Conservation (phyloP, 1,140 invertebrate species). For the Scylla paramamosain region DNA sequence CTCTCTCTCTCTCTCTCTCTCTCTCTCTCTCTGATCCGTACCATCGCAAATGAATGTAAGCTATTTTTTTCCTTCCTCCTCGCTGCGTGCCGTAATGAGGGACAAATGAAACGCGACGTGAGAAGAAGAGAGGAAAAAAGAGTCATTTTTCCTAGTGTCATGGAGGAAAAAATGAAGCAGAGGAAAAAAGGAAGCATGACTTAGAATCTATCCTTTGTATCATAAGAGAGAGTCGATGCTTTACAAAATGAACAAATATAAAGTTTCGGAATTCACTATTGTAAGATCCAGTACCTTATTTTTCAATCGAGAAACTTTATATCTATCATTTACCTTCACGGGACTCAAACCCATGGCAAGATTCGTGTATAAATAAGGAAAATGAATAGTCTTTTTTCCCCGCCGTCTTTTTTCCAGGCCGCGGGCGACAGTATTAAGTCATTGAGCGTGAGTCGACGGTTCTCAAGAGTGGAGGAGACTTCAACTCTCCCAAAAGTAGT, state of each 20-base stretch:
- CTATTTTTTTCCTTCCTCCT: background rate
- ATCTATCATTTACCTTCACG: too few relatives aligned
- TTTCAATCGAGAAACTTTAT: too few relatives aligned
- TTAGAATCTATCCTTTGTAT: too few relatives aligned
- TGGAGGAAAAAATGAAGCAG: background rate
- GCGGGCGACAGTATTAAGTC: slow-evolving; percentile 47
- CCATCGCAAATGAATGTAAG: background rate
- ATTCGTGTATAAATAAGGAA: slow-evolving; percentile 40
- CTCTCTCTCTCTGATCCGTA: background rate
- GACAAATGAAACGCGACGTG: background rate
- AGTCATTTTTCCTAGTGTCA: background rate
- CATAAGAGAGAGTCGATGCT: too few relatives aligned
- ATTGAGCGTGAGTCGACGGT: slow-evolving; percentile 55
- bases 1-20: background rate
- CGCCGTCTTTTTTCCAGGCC: background rate
- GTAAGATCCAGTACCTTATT: too few relatives aligned
- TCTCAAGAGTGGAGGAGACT: slow-evolving; percentile 64
- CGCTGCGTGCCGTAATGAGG: background rate
- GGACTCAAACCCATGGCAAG: background rate
- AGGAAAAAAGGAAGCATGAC: background rate
- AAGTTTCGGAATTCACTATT: too few relatives aligned
- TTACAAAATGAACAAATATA: too few relatives aligned
- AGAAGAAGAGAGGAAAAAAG: background rate
- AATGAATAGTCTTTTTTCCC: slow-evolving; percentile 8
- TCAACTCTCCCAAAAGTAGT: slow-evolving; percentile 67